Evolutionary conservation across 2,113 vertebrate genomes (phyloP).

Genomic region (Alosa alosa): DNA sequence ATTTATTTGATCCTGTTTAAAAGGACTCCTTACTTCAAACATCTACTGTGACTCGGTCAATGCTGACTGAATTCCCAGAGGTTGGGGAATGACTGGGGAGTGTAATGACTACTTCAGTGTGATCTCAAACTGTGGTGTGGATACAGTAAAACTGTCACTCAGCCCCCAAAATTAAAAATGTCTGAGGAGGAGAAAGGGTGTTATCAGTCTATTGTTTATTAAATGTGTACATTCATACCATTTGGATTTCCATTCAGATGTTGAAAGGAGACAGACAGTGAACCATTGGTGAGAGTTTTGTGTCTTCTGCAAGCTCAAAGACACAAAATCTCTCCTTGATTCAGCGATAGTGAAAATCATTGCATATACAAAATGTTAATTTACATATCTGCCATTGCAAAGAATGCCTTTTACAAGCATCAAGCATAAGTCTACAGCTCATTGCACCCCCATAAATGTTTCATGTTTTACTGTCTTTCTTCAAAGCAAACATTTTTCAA

Average conservation of each 20-base stretch:
- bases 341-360: neutral
- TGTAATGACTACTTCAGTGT: neutral
- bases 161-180: neutral
- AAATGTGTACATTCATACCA: constrained; percentile 8
- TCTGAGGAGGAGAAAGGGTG: neutral
- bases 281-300: neutral
- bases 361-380: constrained; percentile 5
- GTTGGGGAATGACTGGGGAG: no score
- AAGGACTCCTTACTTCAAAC: neutral
- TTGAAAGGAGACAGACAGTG: constrained; percentile 1
- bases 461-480: neutral
- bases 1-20: neutral
- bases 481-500: neutral
- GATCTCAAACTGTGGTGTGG: neutral
- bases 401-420: neutral
- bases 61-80: no score
- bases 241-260: neutral
- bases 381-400: neutral
- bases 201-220: constrained; percentile 1
- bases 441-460: neutral
- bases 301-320: neutral
- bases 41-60: no score
- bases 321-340: neutral
- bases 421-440: neutral
- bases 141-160: neutral